Conservation (phyloP, 2,888 invertebrate species). For the Euplagia quadripunctaria region DNA sequence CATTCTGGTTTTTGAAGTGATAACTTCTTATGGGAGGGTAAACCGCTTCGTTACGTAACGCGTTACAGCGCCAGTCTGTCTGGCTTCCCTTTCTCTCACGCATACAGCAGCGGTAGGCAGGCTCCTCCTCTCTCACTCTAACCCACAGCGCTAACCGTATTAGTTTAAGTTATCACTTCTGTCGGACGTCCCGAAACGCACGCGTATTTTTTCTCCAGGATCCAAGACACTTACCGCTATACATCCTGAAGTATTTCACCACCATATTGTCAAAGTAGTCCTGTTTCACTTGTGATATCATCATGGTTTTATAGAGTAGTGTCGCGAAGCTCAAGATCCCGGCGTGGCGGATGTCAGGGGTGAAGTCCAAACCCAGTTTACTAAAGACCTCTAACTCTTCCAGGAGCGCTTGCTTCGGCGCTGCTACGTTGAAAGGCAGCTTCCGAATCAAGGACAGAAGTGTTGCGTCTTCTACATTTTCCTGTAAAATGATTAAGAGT, state of each 20-base stretch:
- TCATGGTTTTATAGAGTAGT: conserved; percentile 89
- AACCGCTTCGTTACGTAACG: no score
- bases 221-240: conserved; percentile 86
- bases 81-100: no score
- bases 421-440: conserved; percentile 90
- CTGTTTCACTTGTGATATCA: conserved; percentile 82
- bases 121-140: no score
- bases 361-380: conserved; percentile 75
- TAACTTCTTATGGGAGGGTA: no score
- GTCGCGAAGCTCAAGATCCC: conserved; percentile 91
- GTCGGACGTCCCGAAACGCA: no score
- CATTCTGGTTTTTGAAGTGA: no score
- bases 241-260: conserved; percentile 90
- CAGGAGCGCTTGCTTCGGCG: conserved; percentile 81
- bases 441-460: conserved; percentile 89
- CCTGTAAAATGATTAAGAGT: conserved; percentile 69
- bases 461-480: conserved; percentile 88
- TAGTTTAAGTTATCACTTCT: no score
- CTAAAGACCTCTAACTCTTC: conserved; percentile 86
- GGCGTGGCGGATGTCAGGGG: conserved; percentile 88
- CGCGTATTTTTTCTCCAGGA: not conserved
- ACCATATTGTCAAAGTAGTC: conserved; percentile 91
- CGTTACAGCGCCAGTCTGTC: no score
- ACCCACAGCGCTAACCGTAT: no score
- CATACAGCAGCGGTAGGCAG: no score